Evolutionary conservation across 2,797 vertebrate species (phyloP), one percentile per base, ranked within the genome.

Genomic region (Spheniscus humboldti): DNA sequence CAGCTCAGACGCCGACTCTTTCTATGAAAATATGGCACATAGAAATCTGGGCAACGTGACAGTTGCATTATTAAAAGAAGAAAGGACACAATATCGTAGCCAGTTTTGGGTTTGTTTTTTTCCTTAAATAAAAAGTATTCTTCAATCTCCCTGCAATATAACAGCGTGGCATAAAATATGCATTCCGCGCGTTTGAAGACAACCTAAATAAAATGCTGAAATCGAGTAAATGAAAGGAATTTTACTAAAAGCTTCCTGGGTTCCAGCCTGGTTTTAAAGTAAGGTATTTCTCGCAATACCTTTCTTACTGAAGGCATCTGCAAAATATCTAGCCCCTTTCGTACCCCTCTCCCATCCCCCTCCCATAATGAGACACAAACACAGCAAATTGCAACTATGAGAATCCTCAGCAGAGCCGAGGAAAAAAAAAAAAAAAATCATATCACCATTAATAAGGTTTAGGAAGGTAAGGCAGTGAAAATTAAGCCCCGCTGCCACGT

Each of bases 231-330:
- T 78, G 25, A 81, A 89, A 64, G 43, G n/a, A 78, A 68, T 92
- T 78, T 94, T 93, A n/a, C 79, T 73, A 75, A 82, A 95, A 81
- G 24, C 30, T 90, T 96, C 55, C 57, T 19, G n/a, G 15, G 13
- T 43, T 83, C 33, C 59, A 50, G 45, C 6, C 63, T 52, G 18
- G 18, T 88, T 96, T 50, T 10, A 41, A 68, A 93, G 50, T 11
- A 55, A 85, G 83, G 5, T 43, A 41, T 87, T 92, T 85, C 47
- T 93, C 5, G 1, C 86, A 48, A 52, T 93, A 90, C 80, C 59
- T 93, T 92, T 92, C 77, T 88, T 88, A 82, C 79, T 86, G 93
- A 93, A 95, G 86, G 94, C 91, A 96, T 94, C 95, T 96, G 95
- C 74, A 53, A 91, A 92, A 94, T 93, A 88, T 81, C 81, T 72